Conservation (phyloP, 2,797 vertebrate species). For the Acrossocheilus fasciatus region DNA sequence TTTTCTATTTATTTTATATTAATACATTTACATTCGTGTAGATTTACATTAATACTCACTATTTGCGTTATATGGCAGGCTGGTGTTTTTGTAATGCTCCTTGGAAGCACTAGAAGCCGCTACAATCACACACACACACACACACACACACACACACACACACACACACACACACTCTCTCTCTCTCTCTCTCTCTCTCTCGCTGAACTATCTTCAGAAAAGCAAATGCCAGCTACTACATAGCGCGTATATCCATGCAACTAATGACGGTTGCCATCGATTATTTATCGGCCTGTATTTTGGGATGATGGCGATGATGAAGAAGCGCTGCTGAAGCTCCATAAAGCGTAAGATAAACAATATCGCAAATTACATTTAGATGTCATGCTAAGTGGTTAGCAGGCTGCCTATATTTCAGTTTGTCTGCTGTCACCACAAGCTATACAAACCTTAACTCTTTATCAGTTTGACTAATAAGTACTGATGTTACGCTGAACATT, state of each 20-base stretch:
- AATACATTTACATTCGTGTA: too few relatives aligned
- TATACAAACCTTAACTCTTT: neutral
- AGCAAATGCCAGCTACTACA: neutral
- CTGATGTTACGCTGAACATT: neutral
- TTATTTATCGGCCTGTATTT: neutral
- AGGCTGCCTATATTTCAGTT: neutral
- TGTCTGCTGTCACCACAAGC: neutral
- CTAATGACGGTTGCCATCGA: neutral
- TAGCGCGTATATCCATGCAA: neutral
- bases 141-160: neutral
- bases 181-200: too few relatives aligned
- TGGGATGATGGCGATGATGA: neutral
- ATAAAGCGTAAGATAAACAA: slow-evolving; percentile 15
- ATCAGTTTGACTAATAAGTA: neutral
- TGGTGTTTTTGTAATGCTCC: neutral
- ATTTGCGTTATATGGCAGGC: too few relatives aligned
- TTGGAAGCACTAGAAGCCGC: neutral
- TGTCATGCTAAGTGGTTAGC: slow-evolving; percentile 22
- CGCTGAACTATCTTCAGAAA: too few relatives aligned
- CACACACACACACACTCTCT: too few relatives aligned
- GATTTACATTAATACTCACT: too few relatives aligned
- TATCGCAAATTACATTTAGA: neutral
- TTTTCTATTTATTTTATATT: too few relatives aligned
- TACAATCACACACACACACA: too few relatives aligned
- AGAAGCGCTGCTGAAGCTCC: slow-evolving; percentile 12